phyloP scores from a whole-genome alignment of 2,113 vertebrate genomes.

The Petroica traversi region DNA sequence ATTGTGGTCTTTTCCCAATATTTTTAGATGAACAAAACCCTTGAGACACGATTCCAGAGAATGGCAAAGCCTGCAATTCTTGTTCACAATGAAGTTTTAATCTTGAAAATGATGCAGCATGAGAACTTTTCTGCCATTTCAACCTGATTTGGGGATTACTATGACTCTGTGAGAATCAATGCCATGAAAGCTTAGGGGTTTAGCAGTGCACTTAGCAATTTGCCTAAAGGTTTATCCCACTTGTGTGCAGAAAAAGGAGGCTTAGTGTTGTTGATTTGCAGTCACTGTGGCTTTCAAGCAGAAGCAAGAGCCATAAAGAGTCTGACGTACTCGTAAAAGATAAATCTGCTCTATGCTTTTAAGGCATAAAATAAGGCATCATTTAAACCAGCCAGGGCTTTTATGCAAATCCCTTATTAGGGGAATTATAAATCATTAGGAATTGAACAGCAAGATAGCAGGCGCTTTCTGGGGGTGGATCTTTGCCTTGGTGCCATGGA shows the following conservation, averaged over 20 bases:
- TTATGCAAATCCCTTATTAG: slow-evolving; percentile 61
- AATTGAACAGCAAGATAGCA: slow-evolving; percentile 25
- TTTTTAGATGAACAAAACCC: neutral
- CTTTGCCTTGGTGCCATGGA: neutral
- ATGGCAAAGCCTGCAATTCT: neutral
- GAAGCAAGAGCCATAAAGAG: slow-evolving; percentile 23
- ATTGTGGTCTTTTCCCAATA: neutral
- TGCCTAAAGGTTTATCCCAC: slow-evolving; percentile 46
- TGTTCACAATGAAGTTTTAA: neutral
- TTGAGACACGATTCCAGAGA: neutral
- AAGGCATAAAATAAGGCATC: slow-evolving; percentile 21
- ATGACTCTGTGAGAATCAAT: neutral
- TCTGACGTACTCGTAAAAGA: slow-evolving; percentile 6
- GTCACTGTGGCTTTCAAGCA: slow-evolving; percentile 20
- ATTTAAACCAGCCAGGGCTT: slow-evolving; percentile 22
- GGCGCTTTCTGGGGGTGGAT: slow-evolving; percentile 2
- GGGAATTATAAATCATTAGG: slow-evolving; percentile 52
- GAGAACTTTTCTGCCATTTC: neutral
- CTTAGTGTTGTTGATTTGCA: slow-evolving; percentile 54
- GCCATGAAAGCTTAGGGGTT: slow-evolving; percentile 20
- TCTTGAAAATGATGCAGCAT: neutral
- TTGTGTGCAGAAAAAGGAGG: neutral
- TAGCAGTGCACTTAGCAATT: slow-evolving; percentile 25
- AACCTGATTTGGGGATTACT: neutral
- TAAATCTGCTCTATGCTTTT: slow-evolving; percentile 33